phyloP scores from a whole-genome alignment of 2,113 vertebrate species.

The Platichthys stellatus region DNA sequence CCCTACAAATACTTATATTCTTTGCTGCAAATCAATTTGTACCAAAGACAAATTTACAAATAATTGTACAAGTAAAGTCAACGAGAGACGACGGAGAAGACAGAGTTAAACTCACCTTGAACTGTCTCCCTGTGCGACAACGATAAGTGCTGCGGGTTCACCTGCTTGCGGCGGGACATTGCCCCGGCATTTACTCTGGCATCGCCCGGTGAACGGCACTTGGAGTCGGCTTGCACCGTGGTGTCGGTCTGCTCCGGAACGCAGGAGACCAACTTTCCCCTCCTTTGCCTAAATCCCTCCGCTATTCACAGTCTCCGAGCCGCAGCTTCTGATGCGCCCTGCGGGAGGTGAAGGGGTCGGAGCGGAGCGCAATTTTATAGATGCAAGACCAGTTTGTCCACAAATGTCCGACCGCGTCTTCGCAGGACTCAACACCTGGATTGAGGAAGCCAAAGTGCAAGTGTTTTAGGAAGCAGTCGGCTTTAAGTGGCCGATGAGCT shows the following conservation, averaged over 20 bases:
- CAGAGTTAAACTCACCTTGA: constrained; percentile 87
- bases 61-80: neutral
- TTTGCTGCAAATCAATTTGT: neutral
- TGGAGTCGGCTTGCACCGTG: constrained; percentile 85
- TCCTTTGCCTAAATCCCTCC: constrained; percentile 46
- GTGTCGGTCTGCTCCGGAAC: constrained; percentile 73
- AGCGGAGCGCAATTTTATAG: constrained; percentile 36
- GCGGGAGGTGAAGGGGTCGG: constrained; percentile 34
- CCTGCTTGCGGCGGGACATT: constrained; percentile 99
- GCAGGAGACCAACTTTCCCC: constrained; percentile 64
- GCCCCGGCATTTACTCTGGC: constrained; percentile 99
- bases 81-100: neutral
- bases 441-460: constrained; percentile 62
- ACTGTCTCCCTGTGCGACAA: constrained; percentile 93
- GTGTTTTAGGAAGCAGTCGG: constrained; percentile 44
- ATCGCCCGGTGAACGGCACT: constrained; percentile 97
- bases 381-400: constrained; percentile 55
- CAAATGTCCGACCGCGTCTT: constrained; percentile 57
- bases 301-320: constrained; percentile 36
- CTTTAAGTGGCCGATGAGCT: constrained; percentile 14
- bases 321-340: constrained; percentile 47
- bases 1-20: neutral
- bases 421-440: constrained; percentile 66
- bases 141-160: constrained; percentile 99
- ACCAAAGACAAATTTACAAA: neutral